A percentile compares a stretch with the other conserved stretches of the same genome.
These are phyloP conservation scores for Himalopsyche anomala DNA, from an alignment of 2,888 invertebrate species.

Conservation along the genomic window DNA sequence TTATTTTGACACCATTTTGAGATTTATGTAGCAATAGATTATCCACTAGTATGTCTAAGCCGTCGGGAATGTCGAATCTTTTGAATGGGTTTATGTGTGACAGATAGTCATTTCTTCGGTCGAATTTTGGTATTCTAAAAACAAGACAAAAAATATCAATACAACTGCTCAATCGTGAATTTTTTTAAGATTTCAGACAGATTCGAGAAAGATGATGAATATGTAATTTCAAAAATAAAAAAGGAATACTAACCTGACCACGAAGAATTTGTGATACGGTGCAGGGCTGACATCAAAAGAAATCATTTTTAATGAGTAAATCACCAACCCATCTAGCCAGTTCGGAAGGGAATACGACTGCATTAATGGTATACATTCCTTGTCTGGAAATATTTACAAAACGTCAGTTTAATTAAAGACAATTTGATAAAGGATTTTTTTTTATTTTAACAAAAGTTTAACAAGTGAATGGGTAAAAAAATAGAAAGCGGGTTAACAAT, in stretches of 20 bases:
- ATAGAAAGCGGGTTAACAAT: too few relatives aligned
- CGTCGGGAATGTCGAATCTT: slow-evolving; percentile 59
- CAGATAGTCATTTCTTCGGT: slow-evolving; percentile 50
- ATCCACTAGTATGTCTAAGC: slow-evolving; percentile 51
- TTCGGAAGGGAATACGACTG: slow-evolving; percentile 47
- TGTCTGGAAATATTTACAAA: slow-evolving; percentile 49
- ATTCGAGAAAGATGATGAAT: background rate
- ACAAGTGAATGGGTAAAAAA: too few relatives aligned
- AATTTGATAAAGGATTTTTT: background rate
- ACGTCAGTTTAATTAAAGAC: slow-evolving; percentile 48
- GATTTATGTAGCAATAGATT: slow-evolving; percentile 51
- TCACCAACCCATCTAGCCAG: slow-evolving; percentile 60
- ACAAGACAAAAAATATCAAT: background rate
- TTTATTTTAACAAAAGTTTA: too few relatives aligned
- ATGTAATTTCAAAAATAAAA: background rate
- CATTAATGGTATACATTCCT: slow-evolving; percentile 43
- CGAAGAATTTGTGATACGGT: slow-evolving; percentile 61
- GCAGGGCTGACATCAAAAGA: slow-evolving; percentile 66
- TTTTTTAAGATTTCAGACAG: background rate
- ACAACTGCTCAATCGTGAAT: background rate
- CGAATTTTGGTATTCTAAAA: slow-evolving; percentile 59
- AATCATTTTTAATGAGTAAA: slow-evolving; percentile 64
- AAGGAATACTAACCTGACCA: slow-evolving; percentile 52
- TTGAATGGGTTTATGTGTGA: slow-evolving; percentile 59
- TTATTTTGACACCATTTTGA: background rate